Percentiles rank a stretch among this genome's conserved stretches.
These are phyloP conservation scores for Takifugu flavidus DNA, from an alignment of 2,113 vertebrate species.

Conservation along the genomic window DNA sequence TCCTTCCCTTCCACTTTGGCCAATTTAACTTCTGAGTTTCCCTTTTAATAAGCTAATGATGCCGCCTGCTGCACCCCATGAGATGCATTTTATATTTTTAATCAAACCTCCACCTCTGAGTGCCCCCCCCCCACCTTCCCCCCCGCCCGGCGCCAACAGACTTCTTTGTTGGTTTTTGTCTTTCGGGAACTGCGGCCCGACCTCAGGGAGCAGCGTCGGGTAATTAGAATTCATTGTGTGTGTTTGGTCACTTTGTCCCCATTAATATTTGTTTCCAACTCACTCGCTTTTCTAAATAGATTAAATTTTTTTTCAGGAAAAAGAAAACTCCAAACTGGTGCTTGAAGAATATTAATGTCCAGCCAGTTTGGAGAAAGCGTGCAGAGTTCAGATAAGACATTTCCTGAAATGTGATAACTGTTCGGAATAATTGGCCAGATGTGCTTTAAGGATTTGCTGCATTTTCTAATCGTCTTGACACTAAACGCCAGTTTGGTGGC, in stretches of 20 bases:
- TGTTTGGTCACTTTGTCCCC: conserved; percentile 69
- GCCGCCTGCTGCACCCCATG: neutral
- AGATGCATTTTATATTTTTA: neutral
- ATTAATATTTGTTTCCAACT: conserved; percentile 75
- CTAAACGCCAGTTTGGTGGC: conserved; percentile 30
- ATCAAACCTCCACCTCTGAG: neutral
- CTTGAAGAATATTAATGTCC: conserved; percentile 71
- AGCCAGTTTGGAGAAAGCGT: conserved; percentile 60
- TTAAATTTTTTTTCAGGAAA: conserved; percentile 61
- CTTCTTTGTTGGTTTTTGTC: conserved; percentile 20
- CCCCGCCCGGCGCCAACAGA: neutral
- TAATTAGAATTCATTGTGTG: conserved; percentile 72
- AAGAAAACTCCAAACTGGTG: conserved; percentile 31
- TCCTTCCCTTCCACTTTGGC: no score
- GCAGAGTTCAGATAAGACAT: conserved; percentile 42
- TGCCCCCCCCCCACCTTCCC: neutral
- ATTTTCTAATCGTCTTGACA: neutral
- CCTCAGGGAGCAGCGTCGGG: conserved; percentile 32
- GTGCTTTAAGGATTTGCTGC: conserved; percentile 29
- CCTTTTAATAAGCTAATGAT: neutral
- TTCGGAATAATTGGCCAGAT: conserved; percentile 47
- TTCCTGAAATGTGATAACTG: conserved; percentile 49
- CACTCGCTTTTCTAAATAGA: conserved; percentile 73
- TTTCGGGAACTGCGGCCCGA: conserved; percentile 2
- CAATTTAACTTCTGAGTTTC: no score